Evolutionary conservation across 2,888 invertebrate genomes (phyloP).

Genomic region (Acrobeloides nanus): DNA sequence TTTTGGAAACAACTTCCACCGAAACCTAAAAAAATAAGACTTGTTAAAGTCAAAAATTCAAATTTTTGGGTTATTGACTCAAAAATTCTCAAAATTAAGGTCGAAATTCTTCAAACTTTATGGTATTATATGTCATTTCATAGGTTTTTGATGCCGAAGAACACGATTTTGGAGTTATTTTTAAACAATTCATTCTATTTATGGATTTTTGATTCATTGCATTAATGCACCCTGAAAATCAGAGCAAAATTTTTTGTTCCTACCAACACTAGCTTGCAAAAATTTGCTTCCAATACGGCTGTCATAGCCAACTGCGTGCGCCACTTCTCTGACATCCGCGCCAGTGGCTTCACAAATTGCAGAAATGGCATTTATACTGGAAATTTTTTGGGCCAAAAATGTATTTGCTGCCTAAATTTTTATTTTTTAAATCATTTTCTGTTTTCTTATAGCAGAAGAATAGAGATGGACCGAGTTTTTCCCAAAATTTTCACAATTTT

Average conservation of each 20-base stretch:
- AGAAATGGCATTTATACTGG: conserved; percentile 87
- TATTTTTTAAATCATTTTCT: neutral
- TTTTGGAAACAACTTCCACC: conserved; percentile 99
- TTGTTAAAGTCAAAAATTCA: neutral
- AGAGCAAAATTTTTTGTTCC: too few relatives aligned
- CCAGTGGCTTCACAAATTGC: conserved; percentile 97
- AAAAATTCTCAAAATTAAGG: too few relatives aligned
- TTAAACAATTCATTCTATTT: too few relatives aligned
- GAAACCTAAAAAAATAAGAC: conserved; percentile 65
- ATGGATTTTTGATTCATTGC: too few relatives aligned
- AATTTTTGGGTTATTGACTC: neutral
- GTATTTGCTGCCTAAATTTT: conserved; percentile 81
- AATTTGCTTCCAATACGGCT: conserved; percentile 91
- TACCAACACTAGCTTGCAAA: conserved; percentile 67
- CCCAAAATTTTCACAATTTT: too few relatives aligned
- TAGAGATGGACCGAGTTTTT: too few relatives aligned
- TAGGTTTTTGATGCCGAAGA: too few relatives aligned
- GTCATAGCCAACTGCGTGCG: conserved; percentile 86
- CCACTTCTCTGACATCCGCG: conserved; percentile 93
- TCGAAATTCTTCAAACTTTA: too few relatives aligned
- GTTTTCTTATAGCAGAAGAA: too few relatives aligned
- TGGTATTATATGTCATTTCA: too few relatives aligned
- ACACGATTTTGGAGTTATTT: too few relatives aligned
- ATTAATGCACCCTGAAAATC: too few relatives aligned
- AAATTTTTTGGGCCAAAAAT: conserved; percentile 92